Conservation (phyloP, 2,797 vertebrate species). For the Anisognathus igniventris region DNA sequence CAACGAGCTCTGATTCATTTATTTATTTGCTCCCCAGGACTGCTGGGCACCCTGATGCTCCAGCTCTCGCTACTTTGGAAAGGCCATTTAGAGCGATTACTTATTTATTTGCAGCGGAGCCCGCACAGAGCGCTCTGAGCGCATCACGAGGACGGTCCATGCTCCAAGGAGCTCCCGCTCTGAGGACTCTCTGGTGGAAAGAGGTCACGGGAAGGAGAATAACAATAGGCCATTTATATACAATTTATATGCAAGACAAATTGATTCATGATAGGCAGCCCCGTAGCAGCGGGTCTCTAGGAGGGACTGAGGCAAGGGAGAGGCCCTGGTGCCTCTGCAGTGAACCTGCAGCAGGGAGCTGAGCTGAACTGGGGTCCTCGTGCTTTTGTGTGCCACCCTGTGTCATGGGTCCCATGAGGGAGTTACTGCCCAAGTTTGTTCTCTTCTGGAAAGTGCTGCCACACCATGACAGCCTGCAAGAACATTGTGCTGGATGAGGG, state of each 20-base stretch:
- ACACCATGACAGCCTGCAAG: fast-evolving
- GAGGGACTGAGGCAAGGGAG: not conserved
- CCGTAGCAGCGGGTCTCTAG: not conserved
- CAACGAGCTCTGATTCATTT: not conserved
- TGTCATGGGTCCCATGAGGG: fast-evolving
- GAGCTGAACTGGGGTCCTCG: not conserved
- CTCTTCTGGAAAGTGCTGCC: not conserved
- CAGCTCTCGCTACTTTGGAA: not conserved
- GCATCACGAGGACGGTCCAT: not conserved
- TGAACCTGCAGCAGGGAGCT: fast-evolving
- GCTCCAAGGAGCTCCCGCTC: conserved; percentile 41
- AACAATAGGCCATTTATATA: conserved; percentile 52
- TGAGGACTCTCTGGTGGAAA: not conserved
- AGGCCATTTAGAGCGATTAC: conserved; percentile 30
- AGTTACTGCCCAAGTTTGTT: not conserved
- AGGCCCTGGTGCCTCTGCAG: not conserved
- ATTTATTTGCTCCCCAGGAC: conserved; percentile 33
- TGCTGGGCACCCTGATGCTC: not conserved
- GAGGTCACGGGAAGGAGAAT: conserved; percentile 61
- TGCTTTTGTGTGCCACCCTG: fast-evolving
- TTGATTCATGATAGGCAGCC: conserved; percentile 49
- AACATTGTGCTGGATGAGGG: not conserved
- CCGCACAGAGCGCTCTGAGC: not conserved
- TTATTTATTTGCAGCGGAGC: conserved; percentile 21
- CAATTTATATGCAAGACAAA: conserved; percentile 65